Percentiles rank a stretch among this genome's conserved stretches.
phyloP scores from a whole-genome alignment of 2,113 vertebrate species.

The Ardeotis arabs region DNA sequence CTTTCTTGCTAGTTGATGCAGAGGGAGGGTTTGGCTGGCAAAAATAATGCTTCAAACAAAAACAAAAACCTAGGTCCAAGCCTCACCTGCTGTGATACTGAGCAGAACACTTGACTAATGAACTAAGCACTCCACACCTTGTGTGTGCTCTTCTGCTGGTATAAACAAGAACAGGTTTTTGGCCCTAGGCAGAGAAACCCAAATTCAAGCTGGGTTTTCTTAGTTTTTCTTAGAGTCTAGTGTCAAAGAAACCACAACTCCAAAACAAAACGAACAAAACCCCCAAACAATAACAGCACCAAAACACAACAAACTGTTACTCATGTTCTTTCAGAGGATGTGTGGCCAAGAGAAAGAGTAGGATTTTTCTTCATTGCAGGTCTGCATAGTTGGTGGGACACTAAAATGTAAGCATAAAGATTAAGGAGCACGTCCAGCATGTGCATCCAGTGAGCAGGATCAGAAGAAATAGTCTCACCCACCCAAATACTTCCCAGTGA shows the following conservation, averaged over 20 bases:
- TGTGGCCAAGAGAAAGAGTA: accelerated
- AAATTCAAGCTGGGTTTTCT: neutral
- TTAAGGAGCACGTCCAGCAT: neutral
- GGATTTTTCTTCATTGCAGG: neutral
- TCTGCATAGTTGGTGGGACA: neutral
- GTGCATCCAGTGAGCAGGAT: neutral
- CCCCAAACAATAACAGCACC: neutral
- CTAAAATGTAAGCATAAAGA: neutral
- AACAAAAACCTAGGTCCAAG: neutral
- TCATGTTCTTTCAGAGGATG: neutral
- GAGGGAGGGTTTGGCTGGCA: neutral
- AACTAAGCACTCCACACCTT: neutral
- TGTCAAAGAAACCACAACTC: neutral
- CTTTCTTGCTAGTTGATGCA: neutral
- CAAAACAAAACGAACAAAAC: neutral
- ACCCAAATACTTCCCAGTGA: neutral
- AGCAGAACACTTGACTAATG: neutral
- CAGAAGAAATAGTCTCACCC: neutral
- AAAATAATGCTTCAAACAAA: neutral
- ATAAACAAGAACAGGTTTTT: neutral
- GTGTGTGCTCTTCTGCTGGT: neutral
- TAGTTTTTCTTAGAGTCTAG: neutral
- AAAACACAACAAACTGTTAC: neutral
- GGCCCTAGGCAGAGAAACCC: neutral
- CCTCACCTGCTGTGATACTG: neutral